phyloP scores from a whole-genome alignment of 2,113 vertebrate species.

The Larimichthys crocea region DNA sequence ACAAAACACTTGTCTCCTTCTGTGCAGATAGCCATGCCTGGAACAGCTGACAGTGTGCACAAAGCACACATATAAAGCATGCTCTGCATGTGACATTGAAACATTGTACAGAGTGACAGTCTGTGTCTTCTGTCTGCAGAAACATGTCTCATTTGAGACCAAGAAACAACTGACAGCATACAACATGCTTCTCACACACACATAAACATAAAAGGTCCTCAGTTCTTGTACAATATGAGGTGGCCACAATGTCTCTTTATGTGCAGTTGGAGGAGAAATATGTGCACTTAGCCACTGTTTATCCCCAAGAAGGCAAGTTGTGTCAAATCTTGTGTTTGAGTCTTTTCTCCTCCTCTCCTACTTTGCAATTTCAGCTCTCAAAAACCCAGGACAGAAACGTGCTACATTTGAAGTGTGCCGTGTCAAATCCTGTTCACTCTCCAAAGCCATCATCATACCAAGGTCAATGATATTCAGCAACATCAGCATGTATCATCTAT shows the following conservation, averaged over 20 bases:
- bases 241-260: not conserved
- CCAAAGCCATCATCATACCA: not conserved
- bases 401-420: too few species aligned
- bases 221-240: not conserved
- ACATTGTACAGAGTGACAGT: not conserved
- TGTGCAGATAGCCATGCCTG: slow-evolving; percentile 36
- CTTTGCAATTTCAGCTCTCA: too few species aligned
- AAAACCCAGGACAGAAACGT: too few species aligned
- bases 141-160: not conserved
- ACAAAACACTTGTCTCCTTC: slow-evolving; percentile 49
- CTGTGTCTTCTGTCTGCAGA: not conserved
- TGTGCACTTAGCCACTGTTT: not conserved
- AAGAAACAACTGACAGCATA: not conserved
- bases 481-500: too few species aligned
- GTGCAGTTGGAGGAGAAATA: not conserved
- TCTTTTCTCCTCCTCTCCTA: too few species aligned
- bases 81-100: slow-evolving; percentile 12
- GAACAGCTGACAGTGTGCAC: slow-evolving; percentile 45
- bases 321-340: not conserved
- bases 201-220: not conserved
- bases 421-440: too few species aligned
- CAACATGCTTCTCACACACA: not conserved
- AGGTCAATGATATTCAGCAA: too few species aligned
- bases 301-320: not conserved
- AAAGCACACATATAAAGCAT: not conserved